A percentile compares a stretch with the other conserved stretches of the same genome.
Evolutionary conservation across 2,113 vertebrate genomes (phyloP).

Genomic region (Sylvia atricapilla): DNA sequence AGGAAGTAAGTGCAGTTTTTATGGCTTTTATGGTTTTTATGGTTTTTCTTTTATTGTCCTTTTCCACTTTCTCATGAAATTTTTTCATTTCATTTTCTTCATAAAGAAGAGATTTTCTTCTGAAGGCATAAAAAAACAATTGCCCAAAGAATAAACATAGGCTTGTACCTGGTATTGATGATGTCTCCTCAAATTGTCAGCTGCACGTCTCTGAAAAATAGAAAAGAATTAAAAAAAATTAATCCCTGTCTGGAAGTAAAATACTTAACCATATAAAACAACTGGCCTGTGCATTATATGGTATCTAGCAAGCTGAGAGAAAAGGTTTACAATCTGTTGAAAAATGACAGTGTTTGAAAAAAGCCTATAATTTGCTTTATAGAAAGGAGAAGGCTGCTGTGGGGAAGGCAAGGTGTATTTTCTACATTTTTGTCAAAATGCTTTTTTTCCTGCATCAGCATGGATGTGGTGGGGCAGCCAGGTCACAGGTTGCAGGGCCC

Average conservation of each 20-base stretch:
- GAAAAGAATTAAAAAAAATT: not conserved
- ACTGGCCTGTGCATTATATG: not conserved
- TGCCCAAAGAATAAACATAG: not conserved
- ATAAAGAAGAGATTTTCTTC: not conserved
- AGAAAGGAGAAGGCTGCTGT: not conserved
- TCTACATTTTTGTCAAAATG: not conserved
- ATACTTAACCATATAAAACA: not conserved
- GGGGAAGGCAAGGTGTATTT: not conserved
- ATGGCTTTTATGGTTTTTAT: not conserved
- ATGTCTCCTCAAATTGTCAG: constrained; percentile 88
- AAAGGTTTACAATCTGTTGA: not conserved
- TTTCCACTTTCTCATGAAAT: not conserved
- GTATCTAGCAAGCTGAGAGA: not conserved
- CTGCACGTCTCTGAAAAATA: constrained; percentile 84
- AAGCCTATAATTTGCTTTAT: not conserved
- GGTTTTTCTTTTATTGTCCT: not conserved
- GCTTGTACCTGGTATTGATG: constrained; percentile 91
- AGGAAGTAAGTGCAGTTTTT: not conserved
- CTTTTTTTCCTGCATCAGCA: not conserved
- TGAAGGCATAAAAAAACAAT: not conserved
- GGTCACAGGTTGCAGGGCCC: not conserved
- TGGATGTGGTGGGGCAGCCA: not conserved
- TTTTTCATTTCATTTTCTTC: not conserved
- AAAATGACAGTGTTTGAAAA: not conserved
- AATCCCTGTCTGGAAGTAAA: not conserved